Evolutionary conservation across 2,113 vertebrate genomes (phyloP).

Genomic region (Zosterops borbonicus): DNA sequence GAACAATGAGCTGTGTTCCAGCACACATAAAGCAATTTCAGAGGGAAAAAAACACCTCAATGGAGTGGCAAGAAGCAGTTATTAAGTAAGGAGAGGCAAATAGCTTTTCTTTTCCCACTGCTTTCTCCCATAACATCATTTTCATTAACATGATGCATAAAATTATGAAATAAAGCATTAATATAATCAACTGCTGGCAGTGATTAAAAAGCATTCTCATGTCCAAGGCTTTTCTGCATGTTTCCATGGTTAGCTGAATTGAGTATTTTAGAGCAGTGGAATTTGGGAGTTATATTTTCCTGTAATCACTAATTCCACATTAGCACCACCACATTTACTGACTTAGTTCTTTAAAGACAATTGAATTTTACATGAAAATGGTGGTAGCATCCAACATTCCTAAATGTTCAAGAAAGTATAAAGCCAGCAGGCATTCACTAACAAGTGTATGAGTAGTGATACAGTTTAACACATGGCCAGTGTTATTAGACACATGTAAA

Average conservation of each 20-base stretch:
- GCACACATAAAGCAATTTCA: constrained; percentile 29
- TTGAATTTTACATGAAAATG: not conserved
- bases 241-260: too few relatives aligned
- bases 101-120: not conserved
- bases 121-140: too few relatives aligned
- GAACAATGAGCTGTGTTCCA: constrained; percentile 22
- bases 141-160: too few relatives aligned
- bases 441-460: not conserved
- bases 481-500: too few relatives aligned
- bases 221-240: too few relatives aligned
- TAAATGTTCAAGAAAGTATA: not conserved
- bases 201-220: too few relatives aligned
- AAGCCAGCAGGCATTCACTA: not conserved
- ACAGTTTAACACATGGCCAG: too few relatives aligned
- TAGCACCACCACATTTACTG: not conserved
- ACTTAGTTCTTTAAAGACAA: not conserved
- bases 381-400: not conserved
- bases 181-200: too few relatives aligned
- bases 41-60: not conserved
- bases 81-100: not conserved
- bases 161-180: too few relatives aligned
- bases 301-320: not conserved
- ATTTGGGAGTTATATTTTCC: too few relatives aligned
- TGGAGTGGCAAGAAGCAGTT: not conserved
- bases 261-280: too few relatives aligned